A percentile compares a stretch with the other conserved stretches of the same genome.
These are phyloP conservation scores for Myocastor coypus DNA, from an alignment of 2,113 vertebrate genomes.

Conservation along the genomic window DNA sequence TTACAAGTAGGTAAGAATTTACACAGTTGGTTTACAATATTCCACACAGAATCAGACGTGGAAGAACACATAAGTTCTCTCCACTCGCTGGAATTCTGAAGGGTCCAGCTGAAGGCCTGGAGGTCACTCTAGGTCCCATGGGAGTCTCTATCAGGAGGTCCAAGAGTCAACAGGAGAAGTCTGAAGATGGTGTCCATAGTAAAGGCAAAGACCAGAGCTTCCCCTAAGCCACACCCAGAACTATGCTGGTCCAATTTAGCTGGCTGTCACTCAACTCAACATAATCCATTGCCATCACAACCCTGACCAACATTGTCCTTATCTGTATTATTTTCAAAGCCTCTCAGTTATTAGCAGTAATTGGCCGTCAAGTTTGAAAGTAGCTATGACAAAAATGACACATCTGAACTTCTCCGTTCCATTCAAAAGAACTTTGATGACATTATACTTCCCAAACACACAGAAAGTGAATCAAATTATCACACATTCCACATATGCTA, in stretches of 20 bases:
- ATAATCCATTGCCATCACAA: not conserved
- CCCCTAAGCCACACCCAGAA: not conserved
- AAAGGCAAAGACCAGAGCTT: not conserved
- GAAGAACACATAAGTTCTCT: not conserved
- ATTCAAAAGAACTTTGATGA: not conserved
- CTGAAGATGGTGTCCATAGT: not conserved
- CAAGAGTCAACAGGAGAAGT: not conserved
- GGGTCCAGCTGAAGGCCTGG: not conserved
- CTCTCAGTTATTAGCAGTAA: not conserved
- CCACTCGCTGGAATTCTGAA: not conserved
- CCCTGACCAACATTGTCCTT: not conserved
- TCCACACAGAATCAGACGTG: not conserved
- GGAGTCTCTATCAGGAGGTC: not conserved
- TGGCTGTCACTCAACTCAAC: not conserved
- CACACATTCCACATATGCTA: not conserved
- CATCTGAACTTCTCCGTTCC: not conserved
- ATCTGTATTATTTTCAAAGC: not conserved
- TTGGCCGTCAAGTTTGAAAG: not conserved
- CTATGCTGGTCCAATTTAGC: not conserved
- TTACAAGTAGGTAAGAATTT: not conserved
- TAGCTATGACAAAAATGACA: not conserved
- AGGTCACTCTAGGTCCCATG: not conserved
- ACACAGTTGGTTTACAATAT: not conserved
- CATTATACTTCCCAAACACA: not conserved
- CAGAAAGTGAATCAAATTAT: not conserved